Conservation (phyloP, 2,888 invertebrate species). For the Cantharis rustica region DNA sequence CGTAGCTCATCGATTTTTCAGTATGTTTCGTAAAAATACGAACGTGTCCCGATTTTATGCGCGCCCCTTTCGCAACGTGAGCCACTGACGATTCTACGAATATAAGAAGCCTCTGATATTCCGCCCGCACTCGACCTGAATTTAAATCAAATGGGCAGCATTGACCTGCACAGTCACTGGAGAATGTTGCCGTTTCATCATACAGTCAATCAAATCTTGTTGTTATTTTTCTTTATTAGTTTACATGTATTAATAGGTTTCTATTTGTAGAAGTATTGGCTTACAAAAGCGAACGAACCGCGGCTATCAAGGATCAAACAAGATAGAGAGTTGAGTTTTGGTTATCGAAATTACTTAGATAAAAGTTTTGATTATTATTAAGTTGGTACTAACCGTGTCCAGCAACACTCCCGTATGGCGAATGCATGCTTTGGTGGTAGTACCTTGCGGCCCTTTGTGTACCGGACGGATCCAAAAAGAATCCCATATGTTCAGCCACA, state of each 20-base stretch:
- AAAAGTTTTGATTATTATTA: background rate
- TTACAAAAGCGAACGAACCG: background rate
- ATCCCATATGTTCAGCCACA: constrained; percentile 58
- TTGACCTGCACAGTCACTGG: constrained; percentile 30
- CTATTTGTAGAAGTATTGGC: background rate
- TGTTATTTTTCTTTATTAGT: background rate
- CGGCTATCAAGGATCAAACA: background rate
- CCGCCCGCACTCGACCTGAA: constrained; percentile 48
- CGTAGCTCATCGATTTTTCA: background rate
- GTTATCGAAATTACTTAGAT: background rate
- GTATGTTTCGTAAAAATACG: constrained; percentile 8
- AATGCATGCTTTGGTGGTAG: constrained; percentile 59
- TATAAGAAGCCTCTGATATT: constrained; percentile 31
- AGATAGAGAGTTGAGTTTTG: background rate
- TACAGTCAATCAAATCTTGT: background rate
- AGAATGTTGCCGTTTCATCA: constrained; percentile 18
- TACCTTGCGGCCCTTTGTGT: constrained; percentile 55
- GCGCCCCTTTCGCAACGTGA: constrained; percentile 22
- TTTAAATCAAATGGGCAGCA: constrained; percentile 45
- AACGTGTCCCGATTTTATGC: constrained; percentile 17
- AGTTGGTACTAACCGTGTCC: constrained; percentile 53
- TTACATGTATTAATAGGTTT: background rate
- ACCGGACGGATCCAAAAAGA: constrained; percentile 56
- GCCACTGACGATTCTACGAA: constrained; percentile 30
- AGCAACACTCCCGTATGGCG: constrained; percentile 55